Evolutionary conservation across 2,888 invertebrate genomes (phyloP).

Genomic region (Andrena camellia): DNA sequence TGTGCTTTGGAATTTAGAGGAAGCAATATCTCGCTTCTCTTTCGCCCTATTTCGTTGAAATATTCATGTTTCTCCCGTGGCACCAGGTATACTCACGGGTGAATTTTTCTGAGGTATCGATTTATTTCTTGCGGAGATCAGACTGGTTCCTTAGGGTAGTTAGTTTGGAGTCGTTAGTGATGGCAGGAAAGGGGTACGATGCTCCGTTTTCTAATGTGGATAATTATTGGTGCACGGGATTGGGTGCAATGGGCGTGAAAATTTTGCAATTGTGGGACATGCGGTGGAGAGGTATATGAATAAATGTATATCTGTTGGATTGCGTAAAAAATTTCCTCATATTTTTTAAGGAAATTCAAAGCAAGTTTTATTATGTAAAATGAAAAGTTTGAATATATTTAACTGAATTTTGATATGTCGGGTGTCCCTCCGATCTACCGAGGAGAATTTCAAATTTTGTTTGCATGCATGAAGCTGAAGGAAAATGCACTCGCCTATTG

Average conservation of each 20-base stretch:
- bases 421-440: no score
- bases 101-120: slow-evolving; percentile 3
- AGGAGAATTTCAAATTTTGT: no score
- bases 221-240: background rate
- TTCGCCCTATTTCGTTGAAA: background rate
- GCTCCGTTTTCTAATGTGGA: background rate
- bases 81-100: background rate
- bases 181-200: background rate
- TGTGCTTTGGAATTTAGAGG: slow-evolving; percentile 31
- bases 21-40: background rate
- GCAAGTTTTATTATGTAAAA: no score
- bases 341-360: no score
- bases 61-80: slow-evolving; percentile 30
- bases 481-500: no score
- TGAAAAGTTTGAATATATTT: no score
- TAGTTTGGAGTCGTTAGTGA: background rate
- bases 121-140: background rate
- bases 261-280: background rate
- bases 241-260: background rate
- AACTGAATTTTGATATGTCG: no score
- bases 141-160: background rate
- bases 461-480: no score
- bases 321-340: no score
- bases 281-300: no score
- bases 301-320: no score